Conservation (phyloP, 1,140 invertebrate species). For the Frieseomelitta varia region DNA sequence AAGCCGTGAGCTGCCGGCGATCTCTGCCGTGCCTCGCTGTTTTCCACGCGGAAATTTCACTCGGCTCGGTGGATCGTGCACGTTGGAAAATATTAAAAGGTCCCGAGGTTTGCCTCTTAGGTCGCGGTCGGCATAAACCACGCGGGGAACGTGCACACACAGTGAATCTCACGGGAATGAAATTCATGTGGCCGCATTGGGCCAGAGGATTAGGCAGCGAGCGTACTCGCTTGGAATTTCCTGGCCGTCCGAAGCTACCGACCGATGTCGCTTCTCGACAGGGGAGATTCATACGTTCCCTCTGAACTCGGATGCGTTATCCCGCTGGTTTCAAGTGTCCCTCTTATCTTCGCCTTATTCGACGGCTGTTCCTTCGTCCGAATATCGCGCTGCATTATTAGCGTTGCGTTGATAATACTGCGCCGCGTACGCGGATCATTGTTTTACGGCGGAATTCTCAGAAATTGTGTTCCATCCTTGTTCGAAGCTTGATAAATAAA, state of each 20-base stretch:
- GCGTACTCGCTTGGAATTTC: slow-evolving; percentile 56
- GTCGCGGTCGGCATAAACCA: background rate
- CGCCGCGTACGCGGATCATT: background rate
- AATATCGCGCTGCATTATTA: background rate
- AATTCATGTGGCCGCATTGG: slow-evolving; percentile 38
- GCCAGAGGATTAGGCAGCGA: slow-evolving; percentile 53
- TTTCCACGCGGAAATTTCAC: background rate
- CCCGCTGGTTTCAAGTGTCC: slow-evolving; percentile 50
- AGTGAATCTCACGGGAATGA: slow-evolving; percentile 21
- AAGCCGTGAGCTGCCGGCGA: background rate
- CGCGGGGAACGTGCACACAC: background rate
- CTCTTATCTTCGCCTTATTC: slow-evolving; percentile 38
- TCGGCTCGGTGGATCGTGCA: background rate
- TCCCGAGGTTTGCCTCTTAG: background rate
- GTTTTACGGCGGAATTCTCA: background rate
- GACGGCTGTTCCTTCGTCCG: background rate
- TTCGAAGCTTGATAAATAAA: background rate
- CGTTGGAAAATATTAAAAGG: background rate
- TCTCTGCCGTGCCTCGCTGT: background rate
- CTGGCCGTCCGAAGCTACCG: background rate
- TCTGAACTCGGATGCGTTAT: slow-evolving; percentile 66
- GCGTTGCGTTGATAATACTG: too few relatives aligned
- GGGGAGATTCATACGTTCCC: slow-evolving; percentile 60
- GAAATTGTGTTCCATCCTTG: background rate
- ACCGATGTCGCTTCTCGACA: slow-evolving; percentile 42